phyloP scores from a whole-genome alignment of 2,113 vertebrate genomes.

The Pterophyllum scalare region DNA sequence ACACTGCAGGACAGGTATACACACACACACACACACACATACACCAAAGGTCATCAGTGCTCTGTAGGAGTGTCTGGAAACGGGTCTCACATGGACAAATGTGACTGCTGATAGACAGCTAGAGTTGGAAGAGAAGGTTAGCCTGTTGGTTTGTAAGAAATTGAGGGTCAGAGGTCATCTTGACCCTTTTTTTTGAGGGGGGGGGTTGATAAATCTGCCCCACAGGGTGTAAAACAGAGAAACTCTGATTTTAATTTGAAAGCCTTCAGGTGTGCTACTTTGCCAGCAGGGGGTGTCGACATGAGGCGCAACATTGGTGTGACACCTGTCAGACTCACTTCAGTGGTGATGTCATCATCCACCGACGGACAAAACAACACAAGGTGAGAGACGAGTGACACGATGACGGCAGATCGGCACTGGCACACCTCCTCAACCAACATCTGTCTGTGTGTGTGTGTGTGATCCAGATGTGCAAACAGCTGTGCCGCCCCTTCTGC shows the following conservation, averaged over 20 bases:
- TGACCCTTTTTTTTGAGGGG: no score
- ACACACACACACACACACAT: not conserved
- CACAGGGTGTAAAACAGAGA: no score
- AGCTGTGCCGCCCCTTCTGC: constrained; percentile 91
- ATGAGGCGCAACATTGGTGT: constrained; percentile 85
- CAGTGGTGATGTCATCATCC: constrained; percentile 88
- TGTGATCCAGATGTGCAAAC: constrained; percentile 86
- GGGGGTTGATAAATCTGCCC: no score
- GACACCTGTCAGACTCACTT: constrained; percentile 91
- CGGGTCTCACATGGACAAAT: no score
- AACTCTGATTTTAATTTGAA: not conserved
- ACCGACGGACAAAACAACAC: constrained; percentile 89
- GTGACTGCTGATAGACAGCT: no score
- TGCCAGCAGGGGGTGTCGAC: constrained; percentile 73
- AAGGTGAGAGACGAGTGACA: constrained; percentile 82
- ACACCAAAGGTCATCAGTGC: no score
- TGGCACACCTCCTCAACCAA: not conserved
- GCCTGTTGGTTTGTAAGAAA: no score
- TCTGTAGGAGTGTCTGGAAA: no score
- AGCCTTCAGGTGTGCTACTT: not conserved
- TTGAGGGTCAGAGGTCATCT: no score
- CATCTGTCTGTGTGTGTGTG: not conserved
- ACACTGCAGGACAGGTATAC: constrained; percentile 49
- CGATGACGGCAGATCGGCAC: not conserved
- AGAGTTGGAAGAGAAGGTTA: no score